These are phyloP conservation scores for Rhimphoctona megacephalus DNA, from an alignment of 2,888 invertebrate genomes.

Conservation along the genomic window DNA sequence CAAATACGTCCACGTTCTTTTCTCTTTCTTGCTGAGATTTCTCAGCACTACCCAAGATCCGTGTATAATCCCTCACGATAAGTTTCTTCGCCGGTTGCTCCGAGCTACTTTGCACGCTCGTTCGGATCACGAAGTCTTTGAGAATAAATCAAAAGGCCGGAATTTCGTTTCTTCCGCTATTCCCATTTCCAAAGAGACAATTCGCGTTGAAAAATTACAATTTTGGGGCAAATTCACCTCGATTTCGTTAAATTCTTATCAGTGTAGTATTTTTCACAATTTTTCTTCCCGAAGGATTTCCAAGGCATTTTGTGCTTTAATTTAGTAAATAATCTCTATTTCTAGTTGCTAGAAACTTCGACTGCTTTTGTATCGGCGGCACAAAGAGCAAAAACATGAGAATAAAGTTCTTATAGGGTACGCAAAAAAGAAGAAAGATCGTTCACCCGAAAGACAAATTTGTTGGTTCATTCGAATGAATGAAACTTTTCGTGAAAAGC, in stretches of 20 bases:
- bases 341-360: background rate
- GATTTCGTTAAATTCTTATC: background rate
- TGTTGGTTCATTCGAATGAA: slow-evolving; percentile 42
- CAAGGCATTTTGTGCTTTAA: background rate
- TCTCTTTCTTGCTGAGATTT: slow-evolving; percentile 25
- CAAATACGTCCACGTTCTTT: slow-evolving; percentile 5
- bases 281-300: background rate
- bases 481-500: slow-evolving; percentile 48
- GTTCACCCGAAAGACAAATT: slow-evolving; percentile 44
- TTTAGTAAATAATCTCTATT: background rate
- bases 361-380: background rate
- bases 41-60: slow-evolving; percentile 63
- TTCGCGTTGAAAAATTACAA: background rate
- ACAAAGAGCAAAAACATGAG: background rate
- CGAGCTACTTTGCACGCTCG: slow-evolving; percentile 64
- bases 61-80: slow-evolving; percentile 78
- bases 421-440: slow-evolving; percentile 31
- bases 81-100: slow-evolving; percentile 73
- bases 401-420: background rate
- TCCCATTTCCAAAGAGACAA: background rate
- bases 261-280: background rate
- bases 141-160: background rate
- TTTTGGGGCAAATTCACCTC: background rate
- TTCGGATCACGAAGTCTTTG: slow-evolving; percentile 19
- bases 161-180: background rate